These are phyloP conservation scores for Ptyas mucosa DNA, from an alignment of 2,113 vertebrate species.

Conservation along the genomic window DNA sequence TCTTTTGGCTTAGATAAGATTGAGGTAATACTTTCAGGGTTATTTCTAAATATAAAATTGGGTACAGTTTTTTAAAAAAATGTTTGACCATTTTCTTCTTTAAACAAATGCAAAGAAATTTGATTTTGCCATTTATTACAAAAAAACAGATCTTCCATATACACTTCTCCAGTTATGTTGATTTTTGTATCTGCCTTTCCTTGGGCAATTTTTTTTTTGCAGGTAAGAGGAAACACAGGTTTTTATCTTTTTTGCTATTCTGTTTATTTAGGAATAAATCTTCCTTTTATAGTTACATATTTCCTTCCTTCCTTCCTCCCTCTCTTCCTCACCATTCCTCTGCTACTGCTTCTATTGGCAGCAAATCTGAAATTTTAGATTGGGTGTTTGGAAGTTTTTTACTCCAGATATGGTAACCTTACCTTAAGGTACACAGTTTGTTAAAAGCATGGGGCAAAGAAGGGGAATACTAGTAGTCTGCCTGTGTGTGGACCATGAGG, in stretches of 20 bases:
- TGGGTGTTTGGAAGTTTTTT: neutral
- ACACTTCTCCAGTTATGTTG: neutral
- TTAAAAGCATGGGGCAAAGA: neutral
- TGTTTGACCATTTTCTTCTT: neutral
- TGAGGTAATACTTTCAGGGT: neutral
- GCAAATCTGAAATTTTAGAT: neutral
- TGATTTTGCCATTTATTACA: neutral
- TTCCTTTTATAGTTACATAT: neutral
- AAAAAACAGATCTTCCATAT: neutral
- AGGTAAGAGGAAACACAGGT: neutral
- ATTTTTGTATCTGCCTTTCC: neutral
- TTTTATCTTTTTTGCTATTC: neutral
- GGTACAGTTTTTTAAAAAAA: neutral
- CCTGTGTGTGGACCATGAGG: neutral
- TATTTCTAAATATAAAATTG: neutral
- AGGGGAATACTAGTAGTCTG: neutral
- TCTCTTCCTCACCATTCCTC: neutral
- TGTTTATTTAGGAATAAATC: neutral
- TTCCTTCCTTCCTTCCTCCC: neutral
- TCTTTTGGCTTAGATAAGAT: neutral
- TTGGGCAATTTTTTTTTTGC: neutral
- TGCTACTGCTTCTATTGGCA: neutral
- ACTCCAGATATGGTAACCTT: neutral
- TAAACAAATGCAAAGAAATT: neutral
- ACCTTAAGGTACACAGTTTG: neutral